A percentile compares a stretch with the other conserved stretches of the same genome.
These are phyloP conservation scores for Miniopterus natalensis DNA, from an alignment of 2,113 vertebrate genomes.

Conservation along the genomic window DNA sequence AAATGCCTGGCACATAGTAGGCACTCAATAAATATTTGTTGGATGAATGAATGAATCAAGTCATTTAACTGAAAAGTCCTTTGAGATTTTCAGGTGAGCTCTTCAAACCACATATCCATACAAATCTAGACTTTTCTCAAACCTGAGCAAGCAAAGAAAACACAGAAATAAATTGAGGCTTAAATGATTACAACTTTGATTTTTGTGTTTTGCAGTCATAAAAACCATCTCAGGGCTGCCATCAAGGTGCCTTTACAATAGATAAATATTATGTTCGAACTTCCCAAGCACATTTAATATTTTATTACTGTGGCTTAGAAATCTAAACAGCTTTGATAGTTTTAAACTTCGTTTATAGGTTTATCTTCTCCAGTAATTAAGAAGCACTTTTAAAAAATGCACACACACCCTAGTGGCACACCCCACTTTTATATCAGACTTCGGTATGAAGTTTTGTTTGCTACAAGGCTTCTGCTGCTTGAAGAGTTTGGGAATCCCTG, in stretches of 20 bases:
- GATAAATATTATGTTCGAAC: background rate
- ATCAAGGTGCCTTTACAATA: conserved; percentile 6
- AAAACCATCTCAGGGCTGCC: background rate
- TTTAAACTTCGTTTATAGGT: background rate
- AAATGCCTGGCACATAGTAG: background rate
- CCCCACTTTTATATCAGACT: background rate
- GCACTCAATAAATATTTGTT: background rate
- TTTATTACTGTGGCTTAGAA: conserved; percentile 39
- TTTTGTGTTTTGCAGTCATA: conserved; percentile 38
- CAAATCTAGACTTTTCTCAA: conserved; percentile 22
- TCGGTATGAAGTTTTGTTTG: background rate
- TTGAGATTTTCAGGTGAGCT: conserved; percentile 12
- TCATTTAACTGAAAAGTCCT: background rate
- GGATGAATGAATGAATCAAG: background rate
- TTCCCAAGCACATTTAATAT: conserved; percentile 18
- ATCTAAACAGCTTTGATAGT: conserved; percentile 5
- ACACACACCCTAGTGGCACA: background rate
- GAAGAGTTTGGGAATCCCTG: background rate
- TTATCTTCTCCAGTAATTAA: conserved; percentile 11
- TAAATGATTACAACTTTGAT: background rate
- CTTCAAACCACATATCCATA: background rate
- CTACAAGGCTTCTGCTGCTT: background rate
- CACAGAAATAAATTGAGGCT: conserved; percentile 15
- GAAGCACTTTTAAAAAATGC: background rate
- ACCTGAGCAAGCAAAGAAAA: conserved; percentile 46